Evolutionary conservation across 2,888 invertebrate species (phyloP), one percentile per base, ranked within the genome.

Genomic region (Mythimna albipuncta): DNA sequence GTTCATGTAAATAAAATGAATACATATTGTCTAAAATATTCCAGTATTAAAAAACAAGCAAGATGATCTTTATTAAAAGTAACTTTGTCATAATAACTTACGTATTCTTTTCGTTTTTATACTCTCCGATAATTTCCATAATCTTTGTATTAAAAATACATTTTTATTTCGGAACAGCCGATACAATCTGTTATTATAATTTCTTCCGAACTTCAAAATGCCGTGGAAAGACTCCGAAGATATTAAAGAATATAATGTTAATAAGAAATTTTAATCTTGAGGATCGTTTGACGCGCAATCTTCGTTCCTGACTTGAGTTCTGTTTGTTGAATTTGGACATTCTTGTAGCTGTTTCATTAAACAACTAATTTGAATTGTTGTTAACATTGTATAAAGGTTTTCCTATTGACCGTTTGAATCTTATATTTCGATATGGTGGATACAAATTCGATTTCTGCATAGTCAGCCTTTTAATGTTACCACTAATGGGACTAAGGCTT

Each of bases 171-270:
- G 58, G 58, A 85, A 72, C 69, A 74, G 55, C 59, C 68, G 72
- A 74, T 79, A 68, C 38, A 82, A 84, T 84, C 69, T 84, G 84
- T 72, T 78, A 83, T 81, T 85, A 75, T 85, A 84, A 84, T 85
- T 76, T 69, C 47, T 72, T 66, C 21, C 7, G 19, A 83, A 70
- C 38, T 79, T 55, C 10, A 38, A 70, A 69, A 57, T 54, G 54
- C 21, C 32, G 19, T 50, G 47, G 47, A 64, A 50, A 6, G 62
- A 26, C 47, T 66, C 16, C 19, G 50, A 35, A 55, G 50, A 57
- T 47, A 70, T 63, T 59, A 58, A 63, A 70, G 61, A 61, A 72
- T 69, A 63, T 65, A 80, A 70, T 62, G 62, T 35, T 68, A 68
- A 68, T 67, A 74, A 69, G 64, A 58, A 52, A 61, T 54, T 68